Conservation (phyloP, 2,113 vertebrate genomes). For the Larimichthys crocea region DNA sequence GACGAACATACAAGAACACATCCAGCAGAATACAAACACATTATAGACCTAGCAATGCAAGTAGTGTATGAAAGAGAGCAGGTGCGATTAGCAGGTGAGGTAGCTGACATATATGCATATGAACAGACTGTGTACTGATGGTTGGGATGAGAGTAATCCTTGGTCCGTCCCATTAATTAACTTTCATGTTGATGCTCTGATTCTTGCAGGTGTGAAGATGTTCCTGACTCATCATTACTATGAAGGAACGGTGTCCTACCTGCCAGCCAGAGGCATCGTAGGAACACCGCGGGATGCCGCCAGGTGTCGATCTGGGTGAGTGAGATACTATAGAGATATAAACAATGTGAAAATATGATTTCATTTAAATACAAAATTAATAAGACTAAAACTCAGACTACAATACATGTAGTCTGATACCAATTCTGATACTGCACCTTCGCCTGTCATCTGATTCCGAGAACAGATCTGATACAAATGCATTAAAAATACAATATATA, state of each 20-base stretch:
- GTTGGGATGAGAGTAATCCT: neutral
- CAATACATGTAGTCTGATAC: no score
- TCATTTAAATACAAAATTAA: neutral
- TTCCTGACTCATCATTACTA: constrained; percentile 96
- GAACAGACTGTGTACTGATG: neutral
- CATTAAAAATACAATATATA: no score
- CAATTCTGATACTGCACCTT: no score
- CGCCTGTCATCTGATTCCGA: no score
- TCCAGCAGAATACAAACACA: neutral
- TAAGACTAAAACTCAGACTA: neutral
- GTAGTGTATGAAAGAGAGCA: neutral
- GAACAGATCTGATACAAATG: no score
- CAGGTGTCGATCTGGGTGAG: constrained; percentile 90
- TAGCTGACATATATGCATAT: no score
- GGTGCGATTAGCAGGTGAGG: neutral
- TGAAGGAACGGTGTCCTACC: constrained; percentile 92
- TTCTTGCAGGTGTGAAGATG: constrained; percentile 91
- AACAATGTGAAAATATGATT: neutral
- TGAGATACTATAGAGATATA: neutral
- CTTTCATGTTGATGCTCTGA: neutral
- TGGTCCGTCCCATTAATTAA: neutral
- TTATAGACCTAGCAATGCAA: neutral
- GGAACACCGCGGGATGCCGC: constrained; percentile 89
- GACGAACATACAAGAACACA: no score
- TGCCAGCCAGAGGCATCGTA: constrained; percentile 85